phyloP scores from a whole-genome alignment of 2,888 invertebrate species.

The Drosophila imparisetae region DNA sequence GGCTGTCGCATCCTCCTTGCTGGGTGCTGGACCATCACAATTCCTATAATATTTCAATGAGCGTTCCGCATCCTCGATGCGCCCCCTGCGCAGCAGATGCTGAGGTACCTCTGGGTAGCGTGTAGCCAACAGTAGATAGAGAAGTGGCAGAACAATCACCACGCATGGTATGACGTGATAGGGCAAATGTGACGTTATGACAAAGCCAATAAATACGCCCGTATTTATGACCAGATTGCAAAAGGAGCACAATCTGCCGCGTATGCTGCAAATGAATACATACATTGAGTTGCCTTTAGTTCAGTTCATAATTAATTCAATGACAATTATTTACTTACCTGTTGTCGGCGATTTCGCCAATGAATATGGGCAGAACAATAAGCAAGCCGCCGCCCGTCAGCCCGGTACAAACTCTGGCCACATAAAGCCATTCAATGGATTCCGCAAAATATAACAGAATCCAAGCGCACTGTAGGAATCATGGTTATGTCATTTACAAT shows the following conservation, averaged over 20 bases:
- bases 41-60: constrained; percentile 71
- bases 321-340: constrained; percentile 67
- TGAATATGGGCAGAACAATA: constrained; percentile 80
- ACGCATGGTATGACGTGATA: constrained; percentile 70
- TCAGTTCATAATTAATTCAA: neutral
- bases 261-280: constrained; percentile 60
- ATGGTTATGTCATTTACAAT: neutral
- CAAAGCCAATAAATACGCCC: constrained; percentile 69
- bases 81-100: constrained; percentile 58
- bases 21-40: constrained; percentile 44
- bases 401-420: constrained; percentile 80
- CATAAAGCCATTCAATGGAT: constrained; percentile 78
- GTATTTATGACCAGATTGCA: constrained; percentile 66
- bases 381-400: constrained; percentile 82
- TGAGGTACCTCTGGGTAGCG: constrained; percentile 76
- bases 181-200: constrained; percentile 64
- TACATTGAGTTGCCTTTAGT: neutral
- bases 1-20: constrained; percentile 63
- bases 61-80: constrained; percentile 59
- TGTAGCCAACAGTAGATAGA: constrained; percentile 55
- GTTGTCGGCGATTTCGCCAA: constrained; percentile 83
- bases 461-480: constrained; percentile 76
- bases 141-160: constrained; percentile 60
- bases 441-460: constrained; percentile 75
- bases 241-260: constrained; percentile 79